These are phyloP conservation scores for Drosophila yakuba DNA, from an alignment of 1,140 invertebrate species.

Conservation along the genomic window DNA sequence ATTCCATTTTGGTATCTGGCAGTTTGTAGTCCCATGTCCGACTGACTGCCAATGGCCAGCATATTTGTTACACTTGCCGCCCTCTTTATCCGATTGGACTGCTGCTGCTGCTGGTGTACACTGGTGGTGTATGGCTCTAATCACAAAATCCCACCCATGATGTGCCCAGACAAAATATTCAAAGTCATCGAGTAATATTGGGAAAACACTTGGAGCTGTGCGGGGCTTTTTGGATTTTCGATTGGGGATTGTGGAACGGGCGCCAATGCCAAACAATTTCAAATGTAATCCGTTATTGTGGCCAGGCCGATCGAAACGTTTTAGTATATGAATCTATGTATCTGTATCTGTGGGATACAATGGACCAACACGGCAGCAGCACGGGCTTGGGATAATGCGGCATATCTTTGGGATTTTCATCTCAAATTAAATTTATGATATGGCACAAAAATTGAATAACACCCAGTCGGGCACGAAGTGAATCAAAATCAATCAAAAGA, in stretches of 20 bases:
- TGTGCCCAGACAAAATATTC: conserved; percentile 63
- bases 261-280: conserved; percentile 72
- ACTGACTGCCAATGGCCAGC: conserved; percentile 44
- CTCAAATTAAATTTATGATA: conserved; percentile 84
- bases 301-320: conserved; percentile 25
- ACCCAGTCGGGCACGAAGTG: conserved; percentile 32
- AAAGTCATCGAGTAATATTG: conserved; percentile 83
- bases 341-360: conserved; percentile 48
- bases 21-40: conserved; percentile 48
- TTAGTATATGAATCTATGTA: conserved; percentile 31
- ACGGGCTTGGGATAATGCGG: conserved; percentile 48
- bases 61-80: conserved; percentile 73
- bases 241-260: neutral
- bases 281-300: conserved; percentile 79
- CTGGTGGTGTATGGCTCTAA: conserved; percentile 50
- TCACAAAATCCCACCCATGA: conserved; percentile 82
- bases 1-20: conserved; percentile 42
- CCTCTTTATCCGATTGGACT: conserved; percentile 35
- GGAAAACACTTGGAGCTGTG: conserved; percentile 42
- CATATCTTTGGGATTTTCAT: conserved; percentile 78
- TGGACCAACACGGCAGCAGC: conserved; percentile 12
- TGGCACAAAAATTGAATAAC: conserved; percentile 74
- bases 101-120: neutral
- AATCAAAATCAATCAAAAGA: conserved; percentile 54
- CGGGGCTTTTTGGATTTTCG: neutral